Evolutionary conservation across 2,113 vertebrate species (phyloP).

Genomic region (Condylura cristata): DNA sequence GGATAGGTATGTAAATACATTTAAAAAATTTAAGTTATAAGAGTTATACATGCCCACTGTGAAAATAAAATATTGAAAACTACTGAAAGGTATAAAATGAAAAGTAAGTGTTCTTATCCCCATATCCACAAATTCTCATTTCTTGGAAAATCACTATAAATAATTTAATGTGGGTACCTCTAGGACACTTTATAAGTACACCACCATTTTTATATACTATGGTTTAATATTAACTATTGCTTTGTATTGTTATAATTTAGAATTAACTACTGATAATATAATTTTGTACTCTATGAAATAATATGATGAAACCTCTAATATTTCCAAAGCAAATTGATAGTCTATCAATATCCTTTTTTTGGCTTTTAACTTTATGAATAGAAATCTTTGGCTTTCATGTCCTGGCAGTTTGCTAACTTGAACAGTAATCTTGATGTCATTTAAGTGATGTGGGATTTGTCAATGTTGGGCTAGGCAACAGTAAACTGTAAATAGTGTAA

Average conservation of each 20-base stretch:
- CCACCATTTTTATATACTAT: not conserved
- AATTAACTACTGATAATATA: not conserved
- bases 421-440: not conserved
- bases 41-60: not conserved
- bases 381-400: not conserved
- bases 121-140: not conserved
- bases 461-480: not conserved
- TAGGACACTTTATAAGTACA: not conserved
- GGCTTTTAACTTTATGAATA: not conserved
- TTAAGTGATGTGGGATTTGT: not conserved
- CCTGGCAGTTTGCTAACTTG: conserved; percentile 12
- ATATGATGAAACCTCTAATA: not conserved
- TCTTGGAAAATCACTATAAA: not conserved
- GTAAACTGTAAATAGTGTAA: not conserved
- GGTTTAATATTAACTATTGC: not conserved
- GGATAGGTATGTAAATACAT: not conserved
- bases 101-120: not conserved
- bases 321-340: not conserved
- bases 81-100: not conserved
- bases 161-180: not conserved
- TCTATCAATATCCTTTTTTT: not conserved
- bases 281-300: conserved; percentile 26
- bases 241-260: not conserved
- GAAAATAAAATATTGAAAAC: conserved; percentile 35
- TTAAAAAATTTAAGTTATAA: not conserved